Evolutionary conservation across 2,888 invertebrate species (phyloP), one percentile per base, ranked within the genome.

Genomic region (Ferdinandea cuprea): DNA sequence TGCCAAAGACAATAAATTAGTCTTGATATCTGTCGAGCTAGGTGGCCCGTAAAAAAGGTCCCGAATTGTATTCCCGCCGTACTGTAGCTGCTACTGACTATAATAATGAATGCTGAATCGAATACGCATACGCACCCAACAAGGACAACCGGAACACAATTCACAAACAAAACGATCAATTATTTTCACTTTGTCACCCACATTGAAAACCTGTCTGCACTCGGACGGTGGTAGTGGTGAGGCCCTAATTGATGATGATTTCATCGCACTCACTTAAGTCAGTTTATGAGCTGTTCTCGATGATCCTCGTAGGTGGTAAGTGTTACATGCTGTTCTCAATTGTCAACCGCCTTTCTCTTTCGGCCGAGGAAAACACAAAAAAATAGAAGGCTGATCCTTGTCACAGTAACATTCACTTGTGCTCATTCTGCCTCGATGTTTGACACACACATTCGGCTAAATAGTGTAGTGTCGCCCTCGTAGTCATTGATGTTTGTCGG

Each of bases 191-290:
- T 86, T 85, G 86, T 86, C 86, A 81, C 85, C 85, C 76, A 79
- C 85, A 85, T 86, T 87, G 79, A 86, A 76, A 72, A 85, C 85
- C 86, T 87, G 86, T 87, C 87, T 86, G 83, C 87, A 87, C 87
- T 83, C 86, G 50, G 80, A 46, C 65, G 63, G 69, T 66, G 61
- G 79, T 74, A 85, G 85, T 86, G 86, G 86, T 85, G 84, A 81
- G 84, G 79, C 48, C 73, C 69, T 76, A 85, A 77, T 85, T 84
- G 85, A 85, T 74, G 85, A 84, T 77, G 85, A 83, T 85, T 84
- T 80, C 65, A 85, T 84, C 83, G 73, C 85, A 84, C 78, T 78
- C 78, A 85, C 85, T 83, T 74, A 76, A 81, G 79, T 65, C 69
- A 73, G 68, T 56, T 59, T 69, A 63, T 48, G 61, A 42, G 59